phyloP scores from a whole-genome alignment of 2,797 vertebrate genomes.

The Simalia tracyae region DNA sequence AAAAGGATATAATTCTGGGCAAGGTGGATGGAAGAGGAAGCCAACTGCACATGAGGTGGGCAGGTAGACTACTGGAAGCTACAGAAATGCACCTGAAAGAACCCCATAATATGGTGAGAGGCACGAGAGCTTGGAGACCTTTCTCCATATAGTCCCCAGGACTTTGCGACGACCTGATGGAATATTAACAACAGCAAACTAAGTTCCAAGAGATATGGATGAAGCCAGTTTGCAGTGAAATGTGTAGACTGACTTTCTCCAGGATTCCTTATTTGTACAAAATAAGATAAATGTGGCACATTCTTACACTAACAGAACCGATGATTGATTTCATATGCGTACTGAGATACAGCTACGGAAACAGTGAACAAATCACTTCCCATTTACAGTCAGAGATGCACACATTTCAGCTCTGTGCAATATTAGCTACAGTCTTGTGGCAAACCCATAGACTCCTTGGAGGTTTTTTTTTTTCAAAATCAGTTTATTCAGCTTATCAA shows the following conservation, averaged over 20 bases:
- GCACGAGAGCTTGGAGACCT: too few relatives aligned
- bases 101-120: too few relatives aligned
- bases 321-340: not conserved
- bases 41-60: too few relatives aligned
- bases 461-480: conserved; percentile 42
- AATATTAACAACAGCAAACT: not conserved
- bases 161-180: not conserved
- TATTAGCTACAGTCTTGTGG: not conserved
- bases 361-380: not conserved
- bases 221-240: not conserved
- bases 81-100: too few relatives aligned
- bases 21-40: too few relatives aligned
- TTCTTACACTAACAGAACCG: not conserved
- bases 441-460: not conserved
- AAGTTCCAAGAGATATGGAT: not conserved
- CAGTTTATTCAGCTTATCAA: conserved; percentile 79
- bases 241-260: not conserved
- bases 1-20: too few relatives aligned
- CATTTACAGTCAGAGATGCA: not conserved
- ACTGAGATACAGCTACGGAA: not conserved
- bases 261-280: not conserved
- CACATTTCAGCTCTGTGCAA: too few relatives aligned
- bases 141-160: too few relatives aligned
- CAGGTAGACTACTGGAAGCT: too few relatives aligned
- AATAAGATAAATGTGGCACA: not conserved